Conservation (phyloP, 2,797 vertebrate genomes). For the Protosalanx chinensis region DNA sequence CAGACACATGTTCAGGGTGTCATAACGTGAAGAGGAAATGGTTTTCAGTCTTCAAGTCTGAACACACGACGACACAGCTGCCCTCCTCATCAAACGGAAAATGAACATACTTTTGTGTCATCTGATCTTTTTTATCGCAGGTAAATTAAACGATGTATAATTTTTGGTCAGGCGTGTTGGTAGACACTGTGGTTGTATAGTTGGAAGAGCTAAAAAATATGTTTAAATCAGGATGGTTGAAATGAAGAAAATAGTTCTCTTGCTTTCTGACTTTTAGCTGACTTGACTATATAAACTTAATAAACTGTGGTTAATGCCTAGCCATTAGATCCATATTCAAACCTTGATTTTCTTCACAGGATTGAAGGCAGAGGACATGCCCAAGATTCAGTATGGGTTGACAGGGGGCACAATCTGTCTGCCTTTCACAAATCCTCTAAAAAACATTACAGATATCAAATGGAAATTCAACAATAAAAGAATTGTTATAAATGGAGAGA, state of each 20-base stretch:
- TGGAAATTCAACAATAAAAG: accelerated
- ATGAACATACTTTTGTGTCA: constrained; percentile 40
- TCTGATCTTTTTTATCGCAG: constrained; percentile 34
- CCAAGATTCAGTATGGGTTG: accelerated
- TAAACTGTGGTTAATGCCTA: background rate
- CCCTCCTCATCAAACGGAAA: background rate
- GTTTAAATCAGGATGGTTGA: too few species aligned
- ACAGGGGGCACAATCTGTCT: constrained; percentile 43
- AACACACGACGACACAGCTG: background rate
- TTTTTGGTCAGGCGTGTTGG: background rate
- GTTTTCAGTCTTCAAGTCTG: background rate
- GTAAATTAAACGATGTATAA: constrained; percentile 23
- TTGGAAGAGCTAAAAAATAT: too few species aligned
- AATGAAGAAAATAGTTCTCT: too few species aligned
- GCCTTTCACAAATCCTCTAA: accelerated
- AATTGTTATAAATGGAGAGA: too few species aligned
- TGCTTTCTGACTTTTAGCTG: background rate
- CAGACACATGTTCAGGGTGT: too few species aligned
- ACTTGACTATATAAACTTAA: background rate
- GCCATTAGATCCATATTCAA: background rate
- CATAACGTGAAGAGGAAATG: background rate
- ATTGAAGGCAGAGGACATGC: accelerated
- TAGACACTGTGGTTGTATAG: too few species aligned
- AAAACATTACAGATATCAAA: accelerated
- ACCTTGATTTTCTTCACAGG: constrained; percentile 24